phyloP scores from a whole-genome alignment of 2,113 vertebrate genomes.

The Gambusia affinis region DNA sequence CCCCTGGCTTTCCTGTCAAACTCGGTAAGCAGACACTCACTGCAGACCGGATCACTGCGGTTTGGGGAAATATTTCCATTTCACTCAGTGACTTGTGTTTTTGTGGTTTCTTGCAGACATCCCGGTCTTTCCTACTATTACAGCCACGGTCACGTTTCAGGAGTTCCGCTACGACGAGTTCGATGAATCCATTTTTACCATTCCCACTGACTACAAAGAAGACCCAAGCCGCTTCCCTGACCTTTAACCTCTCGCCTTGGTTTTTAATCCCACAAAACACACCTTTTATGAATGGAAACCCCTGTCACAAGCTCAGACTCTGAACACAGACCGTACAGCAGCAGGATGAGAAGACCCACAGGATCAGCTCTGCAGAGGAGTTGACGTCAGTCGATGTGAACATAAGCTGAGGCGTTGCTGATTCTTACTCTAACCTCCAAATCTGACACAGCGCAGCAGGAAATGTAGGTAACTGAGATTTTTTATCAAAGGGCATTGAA shows the following conservation, averaged over 20 bases:
- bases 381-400: not conserved
- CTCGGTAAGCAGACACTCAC: conserved; percentile 81
- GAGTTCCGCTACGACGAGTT: conserved; percentile 97
- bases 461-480: conserved; percentile 16
- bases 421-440: conserved; percentile 4
- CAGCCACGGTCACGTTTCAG: conserved; percentile 99
- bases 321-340: not conserved
- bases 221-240: conserved; percentile 98
- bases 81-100: not conserved
- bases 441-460: conserved; percentile 6
- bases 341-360: not conserved
- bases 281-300: not conserved
- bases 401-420: not conserved
- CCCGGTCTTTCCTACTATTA: conserved; percentile 98
- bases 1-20: conserved; percentile 98
- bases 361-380: not conserved
- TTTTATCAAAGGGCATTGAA: conserved; percentile 53
- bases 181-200: conserved; percentile 89
- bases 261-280: conserved; percentile 7
- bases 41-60: too few species aligned
- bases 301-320: not conserved
- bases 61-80: not conserved
- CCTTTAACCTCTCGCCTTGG: conserved; percentile 79
- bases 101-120: conserved; percentile 82
- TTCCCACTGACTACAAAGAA: conserved; percentile 96